Percentiles rank a stretch among this genome's conserved stretches.
Conservation (phyloP, 53 echinoderm and acorn worm species). For the Stichopus horrens region DNA sequence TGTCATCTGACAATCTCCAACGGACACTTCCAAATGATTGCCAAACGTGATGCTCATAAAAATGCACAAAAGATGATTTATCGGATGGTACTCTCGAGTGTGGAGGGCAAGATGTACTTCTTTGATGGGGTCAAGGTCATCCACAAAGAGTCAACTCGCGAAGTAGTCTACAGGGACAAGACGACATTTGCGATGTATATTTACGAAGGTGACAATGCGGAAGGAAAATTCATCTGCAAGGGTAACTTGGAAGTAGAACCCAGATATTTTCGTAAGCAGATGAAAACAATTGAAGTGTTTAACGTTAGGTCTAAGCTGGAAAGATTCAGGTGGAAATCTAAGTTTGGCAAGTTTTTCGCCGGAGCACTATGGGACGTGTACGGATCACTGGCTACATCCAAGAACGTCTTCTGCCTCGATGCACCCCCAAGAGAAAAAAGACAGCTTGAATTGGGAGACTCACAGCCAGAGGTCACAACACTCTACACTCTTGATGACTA, state of each 20-base stretch:
- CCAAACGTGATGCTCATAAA: conserved; percentile 51
- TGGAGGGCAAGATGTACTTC: conserved; percentile 48
- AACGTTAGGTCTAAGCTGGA: conserved; percentile 38
- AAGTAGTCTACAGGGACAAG: conserved; percentile 59
- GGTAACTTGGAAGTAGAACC: conserved; percentile 54
- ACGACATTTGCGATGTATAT: conserved; percentile 59
- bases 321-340: conserved; percentile 59
- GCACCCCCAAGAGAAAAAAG: conserved; percentile 52
- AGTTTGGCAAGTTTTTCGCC: conserved; percentile 67
- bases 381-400: conserved; percentile 45
- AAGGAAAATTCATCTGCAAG: conserved; percentile 43
- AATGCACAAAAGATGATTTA: conserved; percentile 70
- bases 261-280: conserved; percentile 59
- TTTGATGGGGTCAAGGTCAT: conserved; percentile 65
- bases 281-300: conserved; percentile 58
- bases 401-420: conserved; percentile 45
- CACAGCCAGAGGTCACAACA: conserved; percentile 49
- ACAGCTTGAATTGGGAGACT: conserved; percentile 48
- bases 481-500: conserved; percentile 54
- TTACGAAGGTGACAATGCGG: conserved; percentile 43
- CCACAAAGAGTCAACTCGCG: conserved; percentile 66
- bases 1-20: conserved; percentile 56
- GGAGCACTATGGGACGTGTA: conserved; percentile 66
- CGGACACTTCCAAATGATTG: conserved; percentile 60
- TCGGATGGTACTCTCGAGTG: conserved; percentile 62